Percentiles rank a stretch among this genome's conserved stretches.
Conservation (phyloP, 2,888 invertebrate species). For the Drosophila fulvimacula region DNA sequence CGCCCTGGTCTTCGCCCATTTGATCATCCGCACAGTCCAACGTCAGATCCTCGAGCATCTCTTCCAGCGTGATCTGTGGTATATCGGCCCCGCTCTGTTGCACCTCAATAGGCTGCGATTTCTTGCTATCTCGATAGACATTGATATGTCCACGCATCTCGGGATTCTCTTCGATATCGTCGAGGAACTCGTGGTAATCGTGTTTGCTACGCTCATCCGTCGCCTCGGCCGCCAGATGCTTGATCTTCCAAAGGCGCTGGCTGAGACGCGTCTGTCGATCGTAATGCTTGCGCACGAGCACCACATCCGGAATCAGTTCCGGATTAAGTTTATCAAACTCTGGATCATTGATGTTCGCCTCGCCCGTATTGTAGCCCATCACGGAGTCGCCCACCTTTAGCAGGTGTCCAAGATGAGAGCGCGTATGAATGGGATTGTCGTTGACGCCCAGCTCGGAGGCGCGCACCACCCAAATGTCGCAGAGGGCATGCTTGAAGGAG, state of each 20-base stretch:
- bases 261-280: conserved; percentile 90
- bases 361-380: conserved; percentile 95
- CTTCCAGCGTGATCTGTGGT: conserved; percentile 93
- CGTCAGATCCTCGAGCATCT: conserved; percentile 96
- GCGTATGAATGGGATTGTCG: conserved; percentile 92
- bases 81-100: conserved; percentile 82
- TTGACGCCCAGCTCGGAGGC: conserved; percentile 93
- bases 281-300: conserved; percentile 97
- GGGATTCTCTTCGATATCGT: conserved; percentile 98
- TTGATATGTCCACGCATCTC: conserved; percentile 95
- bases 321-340: conserved; percentile 93
- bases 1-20: conserved; percentile 86
- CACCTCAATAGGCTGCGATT: conserved; percentile 76
- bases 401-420: conserved; percentile 97
- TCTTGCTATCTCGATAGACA: conserved; percentile 90
- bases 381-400: conserved; percentile 97
- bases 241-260: conserved; percentile 95
- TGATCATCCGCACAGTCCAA: conserved; percentile 89
- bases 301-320: conserved; percentile 92
- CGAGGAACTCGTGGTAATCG: conserved; percentile 97
- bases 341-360: conserved; percentile 95
- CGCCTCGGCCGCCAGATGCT: conserved; percentile 91
- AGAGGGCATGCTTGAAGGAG: conserved; percentile 94
- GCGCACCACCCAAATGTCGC: conserved; percentile 97
- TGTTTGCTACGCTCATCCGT: conserved; percentile 88